Conservation (phyloP, 1,140 invertebrate genomes). For the Argopecten irradians region DNA sequence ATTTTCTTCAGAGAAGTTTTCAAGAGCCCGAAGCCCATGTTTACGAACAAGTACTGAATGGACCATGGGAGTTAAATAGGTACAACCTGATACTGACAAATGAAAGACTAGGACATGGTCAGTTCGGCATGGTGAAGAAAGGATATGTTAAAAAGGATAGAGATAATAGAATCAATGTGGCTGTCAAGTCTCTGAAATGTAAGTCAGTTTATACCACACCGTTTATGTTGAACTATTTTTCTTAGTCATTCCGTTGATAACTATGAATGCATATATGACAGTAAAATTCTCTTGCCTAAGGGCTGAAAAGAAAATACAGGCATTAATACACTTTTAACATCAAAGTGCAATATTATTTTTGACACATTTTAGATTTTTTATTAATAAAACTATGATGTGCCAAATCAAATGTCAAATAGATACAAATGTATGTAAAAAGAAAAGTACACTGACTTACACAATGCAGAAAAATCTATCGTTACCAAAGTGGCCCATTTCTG, state of each 20-base stretch:
- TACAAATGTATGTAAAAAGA: no score
- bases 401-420: no score
- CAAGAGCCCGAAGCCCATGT: conserved; percentile 56
- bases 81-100: conserved; percentile 66
- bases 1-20: conserved; percentile 50
- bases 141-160: conserved; percentile 68
- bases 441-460: no score
- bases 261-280: neutral
- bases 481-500: neutral
- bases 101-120: conserved; percentile 70
- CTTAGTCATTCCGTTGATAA: neutral
- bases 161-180: conserved; percentile 67
- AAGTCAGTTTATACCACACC: neutral
- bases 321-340: neutral
- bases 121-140: conserved; percentile 72
- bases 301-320: neutral
- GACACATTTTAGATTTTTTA: no score
- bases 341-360: no score
- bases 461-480: no score
- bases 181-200: conserved; percentile 73
- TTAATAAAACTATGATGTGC: no score
- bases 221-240: neutral
- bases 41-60: conserved; percentile 69
- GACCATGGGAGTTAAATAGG: conserved; percentile 68
- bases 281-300: no score